These are phyloP conservation scores for Mayetiola destructor DNA, from an alignment of 2,888 invertebrate species.

Conservation along the genomic window DNA sequence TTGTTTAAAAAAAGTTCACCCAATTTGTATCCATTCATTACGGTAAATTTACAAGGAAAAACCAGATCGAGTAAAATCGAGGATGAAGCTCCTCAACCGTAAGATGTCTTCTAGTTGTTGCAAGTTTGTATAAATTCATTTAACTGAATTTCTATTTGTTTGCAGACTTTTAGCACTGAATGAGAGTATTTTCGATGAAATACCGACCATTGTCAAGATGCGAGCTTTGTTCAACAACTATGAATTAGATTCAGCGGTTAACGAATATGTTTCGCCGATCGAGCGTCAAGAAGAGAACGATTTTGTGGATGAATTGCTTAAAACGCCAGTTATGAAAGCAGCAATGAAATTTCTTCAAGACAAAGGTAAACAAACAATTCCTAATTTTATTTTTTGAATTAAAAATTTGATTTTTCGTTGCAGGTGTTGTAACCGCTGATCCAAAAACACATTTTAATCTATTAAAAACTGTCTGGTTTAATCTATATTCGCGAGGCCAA, in stretches of 20 bases:
- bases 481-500: constrained; percentile 63
- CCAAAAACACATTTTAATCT: constrained; percentile 55
- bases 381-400: neutral
- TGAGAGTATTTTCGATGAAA: constrained; percentile 43
- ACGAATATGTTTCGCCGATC: constrained; percentile 59
- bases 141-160: constrained; percentile 17
- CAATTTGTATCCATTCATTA: constrained; percentile 55
- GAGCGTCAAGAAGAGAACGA: constrained; percentile 65
- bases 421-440: constrained; percentile 47
- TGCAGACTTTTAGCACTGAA: constrained; percentile 52
- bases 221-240: constrained; percentile 72
- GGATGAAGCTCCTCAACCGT: constrained; percentile 65
- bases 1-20: constrained; percentile 56
- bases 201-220: constrained; percentile 60
- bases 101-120: constrained; percentile 30
- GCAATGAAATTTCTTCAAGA: constrained; percentile 40
- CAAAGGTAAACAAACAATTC: constrained; percentile 36
- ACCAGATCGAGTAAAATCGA: constrained; percentile 51
- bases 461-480: constrained; percentile 62
- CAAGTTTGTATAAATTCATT: neutral
- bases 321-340: constrained; percentile 62
- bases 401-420: neutral
- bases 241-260: constrained; percentile 52
- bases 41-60: constrained; percentile 57
- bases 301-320: constrained; percentile 62